Conservation (phyloP, 2,888 invertebrate genomes). For the Xestia c-nigrum region DNA sequence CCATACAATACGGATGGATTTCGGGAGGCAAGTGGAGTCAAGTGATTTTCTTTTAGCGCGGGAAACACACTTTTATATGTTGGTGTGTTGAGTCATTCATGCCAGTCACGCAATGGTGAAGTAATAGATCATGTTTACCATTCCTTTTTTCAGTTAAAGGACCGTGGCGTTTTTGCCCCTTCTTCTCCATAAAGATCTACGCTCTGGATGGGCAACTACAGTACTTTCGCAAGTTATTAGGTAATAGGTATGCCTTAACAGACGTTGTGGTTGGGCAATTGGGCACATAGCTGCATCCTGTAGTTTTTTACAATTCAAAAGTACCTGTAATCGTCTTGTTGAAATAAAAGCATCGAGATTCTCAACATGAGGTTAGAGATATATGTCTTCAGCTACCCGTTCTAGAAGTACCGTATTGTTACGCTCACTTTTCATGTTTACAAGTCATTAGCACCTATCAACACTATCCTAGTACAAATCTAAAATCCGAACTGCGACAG, state of each 20-base stretch:
- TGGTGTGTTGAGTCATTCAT: not conserved
- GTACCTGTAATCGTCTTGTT: not conserved
- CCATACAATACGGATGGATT: conserved; percentile 51
- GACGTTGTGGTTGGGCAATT: not conserved
- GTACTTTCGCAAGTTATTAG: not conserved
- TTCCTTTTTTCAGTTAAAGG: not conserved
- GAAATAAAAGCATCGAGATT: not conserved
- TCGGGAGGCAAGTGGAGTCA: conserved; percentile 40
- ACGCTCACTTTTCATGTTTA: not conserved
- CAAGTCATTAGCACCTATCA: not conserved
- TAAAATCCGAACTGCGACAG: not conserved
- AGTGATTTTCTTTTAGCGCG: conserved; percentile 37
- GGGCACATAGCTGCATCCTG: not conserved
- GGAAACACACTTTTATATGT: not conserved
- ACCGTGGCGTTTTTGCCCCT: not conserved
- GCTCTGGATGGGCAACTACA: not conserved
- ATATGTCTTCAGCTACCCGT: not conserved
- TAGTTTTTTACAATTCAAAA: not conserved
- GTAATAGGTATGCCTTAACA: not conserved
- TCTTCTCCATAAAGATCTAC: not conserved
- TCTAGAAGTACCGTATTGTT: not conserved
- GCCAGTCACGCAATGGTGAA: conserved; percentile 26
- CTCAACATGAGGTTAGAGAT: not conserved
- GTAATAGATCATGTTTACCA: not conserved
- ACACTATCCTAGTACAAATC: not conserved